Evolutionary conservation across 2,888 invertebrate genomes (phyloP), one percentile per base, ranked within the genome.

Genomic region (Epistrophe grossulariae): DNA sequence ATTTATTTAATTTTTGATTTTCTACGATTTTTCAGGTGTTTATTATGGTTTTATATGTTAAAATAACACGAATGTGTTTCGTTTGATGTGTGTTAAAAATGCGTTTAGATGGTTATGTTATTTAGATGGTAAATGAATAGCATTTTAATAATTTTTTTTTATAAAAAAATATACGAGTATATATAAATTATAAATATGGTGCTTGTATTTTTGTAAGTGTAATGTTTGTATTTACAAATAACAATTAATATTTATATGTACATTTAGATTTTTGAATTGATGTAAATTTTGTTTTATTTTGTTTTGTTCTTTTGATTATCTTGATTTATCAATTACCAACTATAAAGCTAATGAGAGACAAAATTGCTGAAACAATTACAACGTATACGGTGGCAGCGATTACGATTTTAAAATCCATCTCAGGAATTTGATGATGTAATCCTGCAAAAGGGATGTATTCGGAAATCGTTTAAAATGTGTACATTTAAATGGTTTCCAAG

Each of bases 391-490:
- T 90, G 90, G 90, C 90, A 90, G 91, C 90, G 88, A 91, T 90
- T 91, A 91, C 90, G 91, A 92, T 91, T 92, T 92, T 92, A 92
- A 92, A 89, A 92, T 92, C 92, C 92, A 92, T 90, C 92, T 92
- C 91, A 92, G 91, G 90, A 92, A 92, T 91, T 92, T 92, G 91
- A 91, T 91, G 91, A 92, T 91, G 91, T 91, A 92, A 88, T 92
- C 92, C 92, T 92, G 92, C 89, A 92, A 92, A 91, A 90, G 90
- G 90, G 90, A 88, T 89, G 90, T 72, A 83, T 89, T 89, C 89
- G 88, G 81, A 89, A 88, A 89, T 78, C 64, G 55, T 79, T 88
- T 80, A 79, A 77, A 77, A 83, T 77, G 76, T 79, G 60, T 55
- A 88, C 43, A 88, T 88, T 81, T 88, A 88, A 89, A 88, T 88